Conservation (phyloP, 1,140 invertebrate genomes). For the Drosophila azteca region DNA sequence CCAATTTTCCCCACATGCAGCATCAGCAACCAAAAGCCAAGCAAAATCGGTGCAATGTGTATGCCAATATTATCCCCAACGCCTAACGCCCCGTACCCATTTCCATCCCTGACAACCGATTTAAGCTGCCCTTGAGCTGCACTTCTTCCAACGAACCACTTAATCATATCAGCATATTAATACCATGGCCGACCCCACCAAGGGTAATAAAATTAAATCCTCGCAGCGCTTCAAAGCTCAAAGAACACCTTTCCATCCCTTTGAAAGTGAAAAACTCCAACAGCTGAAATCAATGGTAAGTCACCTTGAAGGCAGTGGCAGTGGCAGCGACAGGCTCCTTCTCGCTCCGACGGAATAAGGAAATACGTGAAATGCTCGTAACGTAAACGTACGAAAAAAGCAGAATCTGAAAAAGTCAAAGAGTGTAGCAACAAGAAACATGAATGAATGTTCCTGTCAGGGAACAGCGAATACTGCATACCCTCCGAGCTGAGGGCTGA, state of each 20-base stretch:
- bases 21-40: too few species aligned
- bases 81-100: too few species aligned
- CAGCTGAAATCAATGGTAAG: constrained; percentile 60
- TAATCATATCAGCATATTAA: constrained; percentile 81
- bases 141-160: constrained; percentile 58
- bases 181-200: constrained; percentile 49
- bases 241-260: background rate
- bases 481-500: too few species aligned
- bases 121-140: constrained; percentile 24
- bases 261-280: background rate
- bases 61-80: too few species aligned
- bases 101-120: background rate
- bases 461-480: too few species aligned
- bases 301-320: constrained; percentile 40
- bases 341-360: background rate
- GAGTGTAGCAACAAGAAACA: background rate
- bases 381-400: background rate
- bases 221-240: constrained; percentile 60
- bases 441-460: too few species aligned
- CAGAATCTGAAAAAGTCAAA: constrained; percentile 27
- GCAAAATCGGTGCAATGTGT: too few species aligned
- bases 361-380: too few species aligned
- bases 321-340: background rate
- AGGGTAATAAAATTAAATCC: constrained; percentile 79
- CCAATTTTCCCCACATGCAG: too few species aligned